These are phyloP conservation scores for Tholera decimalis DNA, from an alignment of 2,888 invertebrate species.

Conservation along the genomic window DNA sequence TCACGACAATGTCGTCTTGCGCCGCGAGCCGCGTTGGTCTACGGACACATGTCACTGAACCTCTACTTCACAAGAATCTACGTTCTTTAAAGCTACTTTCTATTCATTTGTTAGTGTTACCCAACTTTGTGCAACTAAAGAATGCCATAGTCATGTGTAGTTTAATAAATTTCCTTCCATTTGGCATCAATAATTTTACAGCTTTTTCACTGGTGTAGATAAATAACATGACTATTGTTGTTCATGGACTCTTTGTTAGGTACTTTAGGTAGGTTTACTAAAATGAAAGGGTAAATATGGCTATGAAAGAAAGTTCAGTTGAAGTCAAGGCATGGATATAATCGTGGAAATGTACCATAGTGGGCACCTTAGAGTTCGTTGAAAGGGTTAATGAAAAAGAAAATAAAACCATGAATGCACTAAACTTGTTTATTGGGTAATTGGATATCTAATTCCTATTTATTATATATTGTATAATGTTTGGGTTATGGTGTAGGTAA, in stretches of 20 bases:
- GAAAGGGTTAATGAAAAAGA: slow-evolving; percentile 6
- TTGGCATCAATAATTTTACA: slow-evolving; percentile 28
- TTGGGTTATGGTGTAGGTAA: slow-evolving; percentile 56
- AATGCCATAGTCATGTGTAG: slow-evolving; percentile 22
- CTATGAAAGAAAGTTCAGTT: not conserved
- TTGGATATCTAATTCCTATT: slow-evolving; percentile 53
- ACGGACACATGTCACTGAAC: slow-evolving; percentile 82
- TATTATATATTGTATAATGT: slow-evolving; percentile 48
- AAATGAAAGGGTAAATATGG: not conserved
- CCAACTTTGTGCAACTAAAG: slow-evolving; percentile 29
- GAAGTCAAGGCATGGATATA: too few species aligned
- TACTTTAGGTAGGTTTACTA: not conserved
- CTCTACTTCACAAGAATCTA: slow-evolving; percentile 56
- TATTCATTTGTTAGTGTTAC: slow-evolving; percentile 44
- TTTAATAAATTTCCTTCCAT: slow-evolving; percentile 30
- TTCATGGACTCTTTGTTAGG: slow-evolving; percentile 31
- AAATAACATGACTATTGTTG: slow-evolving; percentile 33
- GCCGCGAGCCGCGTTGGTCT: slow-evolving; percentile 71
- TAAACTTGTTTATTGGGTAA: slow-evolving; percentile 48
- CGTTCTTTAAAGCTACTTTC: slow-evolving; percentile 48
- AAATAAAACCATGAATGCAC: slow-evolving; percentile 9
- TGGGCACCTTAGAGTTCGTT: not conserved
- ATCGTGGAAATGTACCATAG: not conserved
- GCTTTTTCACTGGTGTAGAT: slow-evolving; percentile 45
- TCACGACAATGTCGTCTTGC: slow-evolving; percentile 80